Base-by-base conservation (phyloP, 2,888 invertebrate species). In the Vanessa cardui region DNA sequence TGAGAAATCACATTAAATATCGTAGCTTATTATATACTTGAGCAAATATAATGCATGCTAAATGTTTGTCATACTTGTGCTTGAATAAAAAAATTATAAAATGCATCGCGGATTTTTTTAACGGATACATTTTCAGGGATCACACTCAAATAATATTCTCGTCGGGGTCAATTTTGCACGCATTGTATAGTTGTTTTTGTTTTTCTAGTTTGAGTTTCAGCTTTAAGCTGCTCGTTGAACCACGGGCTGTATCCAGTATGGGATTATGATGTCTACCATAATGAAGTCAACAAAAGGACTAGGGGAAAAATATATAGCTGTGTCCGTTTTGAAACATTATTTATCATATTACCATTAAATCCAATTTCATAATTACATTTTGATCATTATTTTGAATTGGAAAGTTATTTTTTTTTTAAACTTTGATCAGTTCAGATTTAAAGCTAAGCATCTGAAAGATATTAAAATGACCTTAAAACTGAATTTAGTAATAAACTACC, bases 31-130 rank as follows among this genome's bases (percentile, higher is more conserved):
- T 74, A 83, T 87, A 88, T 84, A 83, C 26, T 54, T 86, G 84
- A 85, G 83, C 79, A 80, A 73, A 80, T 81, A 82, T 81, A 84
- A 79, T 87, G 84, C 87, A 87, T 90, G 88, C 85, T 84, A 86
- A 76, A 85, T 86, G 83, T 88, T 87, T 91, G 90, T 90, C 89
- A 87, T 86, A 84, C 82, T 86, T 87, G 84, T 90, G 89, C 90
- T 91, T 91, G 73, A 91, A 90, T 90, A 90, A 90, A 90, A 82
- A 75, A 77, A 58, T 76, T 80, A 74, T 76, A 86, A 89, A 78
- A 85, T 79, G 77, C 76, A 76, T 77, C 73, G 74, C 67, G 65
- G 66, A 58, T 71, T 75, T 72, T 69, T 69, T 70, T 72, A 66
- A 68, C 74, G 69, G 52, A 70, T 56, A 68, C 73, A 68, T 75